Base-by-base conservation (phyloP, 2,113 vertebrate genomes). In the Chlamydotis undulata region DNA sequence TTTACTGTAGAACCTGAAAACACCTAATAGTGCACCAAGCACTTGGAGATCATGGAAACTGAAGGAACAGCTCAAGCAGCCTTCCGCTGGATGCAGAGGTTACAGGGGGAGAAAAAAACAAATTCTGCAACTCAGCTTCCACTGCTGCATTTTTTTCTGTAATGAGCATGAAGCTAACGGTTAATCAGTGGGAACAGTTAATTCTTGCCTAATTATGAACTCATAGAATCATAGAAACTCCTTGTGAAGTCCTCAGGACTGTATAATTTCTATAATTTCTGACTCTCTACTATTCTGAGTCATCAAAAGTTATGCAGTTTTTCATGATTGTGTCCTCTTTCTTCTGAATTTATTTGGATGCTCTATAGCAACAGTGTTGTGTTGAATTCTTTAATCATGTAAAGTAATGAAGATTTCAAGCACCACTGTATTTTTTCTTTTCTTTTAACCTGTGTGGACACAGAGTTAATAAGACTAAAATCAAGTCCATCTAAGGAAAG, bases 31-130 rank as follows among this genome's bases (percentile, higher is more conserved):
- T 59, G 24, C 33, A 87, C 29, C 41, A 39, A 11, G 33, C 29
- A 22, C 26, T 25, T 75, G 29, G 21, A 78, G 25, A 2, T 53
- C 68, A 15, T 35, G 25, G 65, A 29, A 84, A 14, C 16, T 45
- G 35, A 50, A 87, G 70, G n/a, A 86, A 23, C 6, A 47, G 33
- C 43, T 91, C 18, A 3, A 2, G 47, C 39, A 68, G 19, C 45
- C 9, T 4, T 10, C 31, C 77, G 31, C 56, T 21, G 24, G 56
- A 29, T 45, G 49, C 43, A 68, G 56, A 39, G 21, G 22, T 64
- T 67, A 31, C 14, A 4, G 19, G 19, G 8, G 12, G 45, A 4
- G 0, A 1, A 5, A 49, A 7, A 26, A 15, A 39, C 33, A 19
- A 23, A 29, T 2, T 18, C 43, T 84, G 57, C 37, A 64, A 11